Evolutionary conservation across 2,888 invertebrate species (phyloP).

Genomic region (Noctua fimbriata): DNA sequence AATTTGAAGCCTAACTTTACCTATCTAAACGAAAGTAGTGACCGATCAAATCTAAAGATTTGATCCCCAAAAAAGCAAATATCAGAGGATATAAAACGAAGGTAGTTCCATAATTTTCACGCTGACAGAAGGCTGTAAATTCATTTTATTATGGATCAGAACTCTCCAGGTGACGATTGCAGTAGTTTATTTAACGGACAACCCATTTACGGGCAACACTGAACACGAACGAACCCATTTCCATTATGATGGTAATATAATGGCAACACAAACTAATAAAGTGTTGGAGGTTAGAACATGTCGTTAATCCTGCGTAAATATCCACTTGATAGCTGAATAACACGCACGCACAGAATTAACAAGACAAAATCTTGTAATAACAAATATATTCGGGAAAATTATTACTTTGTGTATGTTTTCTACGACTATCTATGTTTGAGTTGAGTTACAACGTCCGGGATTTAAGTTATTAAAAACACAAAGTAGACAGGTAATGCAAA

Average conservation of each 20-base stretch:
- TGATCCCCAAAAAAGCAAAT: neutral
- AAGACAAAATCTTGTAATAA: constrained; percentile 34
- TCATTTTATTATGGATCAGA: constrained; percentile 39
- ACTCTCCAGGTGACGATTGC: constrained; percentile 56
- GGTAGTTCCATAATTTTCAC: constrained; percentile 20
- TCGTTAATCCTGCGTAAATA: constrained; percentile 63
- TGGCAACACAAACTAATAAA: constrained; percentile 69
- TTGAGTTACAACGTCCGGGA: neutral
- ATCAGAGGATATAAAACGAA: neutral
- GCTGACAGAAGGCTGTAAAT: constrained; percentile 31
- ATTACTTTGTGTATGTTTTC: constrained; percentile 17
- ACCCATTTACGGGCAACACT: constrained; percentile 51
- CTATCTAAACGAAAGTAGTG: neutral
- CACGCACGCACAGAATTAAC: constrained; percentile 70
- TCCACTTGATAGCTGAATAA: constrained; percentile 59
- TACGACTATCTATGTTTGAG: neutral
- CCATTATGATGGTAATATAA: constrained; percentile 70
- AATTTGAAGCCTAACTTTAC: neutral
- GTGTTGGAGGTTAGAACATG: constrained; percentile 61
- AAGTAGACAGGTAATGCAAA: neutral
- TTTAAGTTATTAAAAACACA: neutral
- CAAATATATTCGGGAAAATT: constrained; percentile 15
- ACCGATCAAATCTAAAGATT: neutral
- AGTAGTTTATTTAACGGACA: constrained; percentile 52
- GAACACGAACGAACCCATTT: constrained; percentile 51